Conservation (phyloP, 2,888 invertebrate genomes). For the Mamestra brassicae region DNA sequence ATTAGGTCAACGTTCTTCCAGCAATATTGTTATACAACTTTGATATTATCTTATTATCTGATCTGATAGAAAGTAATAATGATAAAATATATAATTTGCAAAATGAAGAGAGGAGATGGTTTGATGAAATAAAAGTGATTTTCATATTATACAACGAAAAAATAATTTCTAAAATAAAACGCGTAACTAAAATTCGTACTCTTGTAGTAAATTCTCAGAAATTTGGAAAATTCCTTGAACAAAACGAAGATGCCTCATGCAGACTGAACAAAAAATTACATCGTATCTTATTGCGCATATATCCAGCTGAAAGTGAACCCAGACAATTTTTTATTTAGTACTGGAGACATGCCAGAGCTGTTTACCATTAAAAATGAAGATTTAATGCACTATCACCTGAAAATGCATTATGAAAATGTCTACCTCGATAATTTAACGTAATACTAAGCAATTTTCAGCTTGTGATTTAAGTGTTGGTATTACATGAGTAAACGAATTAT, state of each 20-base stretch:
- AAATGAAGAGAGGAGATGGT: neutral
- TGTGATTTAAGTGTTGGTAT: neutral
- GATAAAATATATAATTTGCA: neutral
- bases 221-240: conserved; percentile 1
- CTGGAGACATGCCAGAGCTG: conserved; percentile 54
- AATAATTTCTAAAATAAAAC: neutral
- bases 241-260: conserved; percentile 16
- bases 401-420: conserved; percentile 48
- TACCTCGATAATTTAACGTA: conserved; percentile 32
- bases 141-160: neutral
- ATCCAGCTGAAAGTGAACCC: conserved; percentile 28
- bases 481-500: neutral
- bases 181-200: neutral
- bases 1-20: conserved; percentile 27
- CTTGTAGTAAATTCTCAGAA: conserved; percentile 36
- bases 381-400: conserved; percentile 42
- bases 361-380: conserved; percentile 55
- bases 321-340: conserved; percentile 62
- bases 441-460: conserved; percentile 9
- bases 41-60: neutral
- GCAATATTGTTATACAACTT: conserved; percentile 21
- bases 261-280: conserved; percentile 28
- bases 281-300: conserved; percentile 23
- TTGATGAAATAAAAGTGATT: conserved; percentile 2
- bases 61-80: neutral